Evolutionary conservation across 2,113 vertebrate species (phyloP).

Genomic region (Aix galericulata): DNA sequence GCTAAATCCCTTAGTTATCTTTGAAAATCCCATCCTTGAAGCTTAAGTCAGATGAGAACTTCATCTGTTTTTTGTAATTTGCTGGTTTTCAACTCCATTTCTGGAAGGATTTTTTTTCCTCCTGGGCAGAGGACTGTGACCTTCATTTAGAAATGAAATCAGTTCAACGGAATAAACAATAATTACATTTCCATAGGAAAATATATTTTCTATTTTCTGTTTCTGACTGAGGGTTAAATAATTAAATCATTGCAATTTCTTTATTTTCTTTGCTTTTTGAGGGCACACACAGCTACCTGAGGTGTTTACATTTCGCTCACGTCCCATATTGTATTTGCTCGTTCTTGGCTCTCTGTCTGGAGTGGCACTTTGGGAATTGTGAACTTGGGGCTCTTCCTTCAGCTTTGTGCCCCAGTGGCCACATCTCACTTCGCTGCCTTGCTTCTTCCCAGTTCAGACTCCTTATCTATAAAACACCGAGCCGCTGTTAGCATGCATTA

Average conservation of each 20-base stretch:
- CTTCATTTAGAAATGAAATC: conserved; percentile 45
- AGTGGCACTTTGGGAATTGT: neutral
- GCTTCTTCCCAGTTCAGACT: neutral
- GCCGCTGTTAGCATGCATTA: neutral
- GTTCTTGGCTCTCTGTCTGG: neutral
- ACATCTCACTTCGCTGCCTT: neutral
- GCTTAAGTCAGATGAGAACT: conserved; percentile 63
- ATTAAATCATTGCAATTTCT: neutral
- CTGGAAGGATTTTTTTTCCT: conserved; percentile 37
- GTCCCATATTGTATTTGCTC: neutral
- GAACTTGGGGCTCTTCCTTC: neutral
- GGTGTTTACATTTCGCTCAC: neutral
- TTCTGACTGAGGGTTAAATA: conserved; percentile 33
- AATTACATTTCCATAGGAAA: conserved; percentile 46
- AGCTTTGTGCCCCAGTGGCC: neutral
- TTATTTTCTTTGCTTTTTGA: conserved; percentile 41
- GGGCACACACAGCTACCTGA: neutral
- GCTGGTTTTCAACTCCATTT: conserved; percentile 52
- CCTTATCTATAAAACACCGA: neutral
- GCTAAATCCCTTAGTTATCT: conserved; percentile 69
- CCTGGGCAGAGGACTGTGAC: conserved; percentile 11
- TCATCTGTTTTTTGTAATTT: conserved; percentile 64
- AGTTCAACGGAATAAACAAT: conserved; percentile 43
- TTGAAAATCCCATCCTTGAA: conserved; percentile 64
- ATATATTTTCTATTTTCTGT: conserved; percentile 23